These are phyloP conservation scores for Sitodiplosis mosellana DNA, from an alignment of 1,140 invertebrate species.

Conservation along the genomic window DNA sequence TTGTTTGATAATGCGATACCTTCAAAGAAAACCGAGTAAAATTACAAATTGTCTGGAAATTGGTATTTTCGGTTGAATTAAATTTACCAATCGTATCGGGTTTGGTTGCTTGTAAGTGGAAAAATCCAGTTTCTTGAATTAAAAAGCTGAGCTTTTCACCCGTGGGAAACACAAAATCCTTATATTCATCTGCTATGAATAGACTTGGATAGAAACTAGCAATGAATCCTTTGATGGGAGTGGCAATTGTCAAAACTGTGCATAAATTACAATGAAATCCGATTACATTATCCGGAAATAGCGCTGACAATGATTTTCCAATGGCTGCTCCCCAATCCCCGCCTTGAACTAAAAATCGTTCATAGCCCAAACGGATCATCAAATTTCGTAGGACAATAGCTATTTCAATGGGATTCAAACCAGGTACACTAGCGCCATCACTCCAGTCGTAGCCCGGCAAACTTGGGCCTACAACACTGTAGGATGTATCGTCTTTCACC, in stretches of 20 bases:
- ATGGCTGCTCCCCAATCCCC: conserved; percentile 66
- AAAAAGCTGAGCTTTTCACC: conserved; percentile 21
- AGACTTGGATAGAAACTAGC: conserved; percentile 30
- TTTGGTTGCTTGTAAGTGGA: conserved; percentile 73
- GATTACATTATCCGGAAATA: conserved; percentile 48
- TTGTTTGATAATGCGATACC: conserved; percentile 41
- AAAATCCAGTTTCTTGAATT: conserved; percentile 61
- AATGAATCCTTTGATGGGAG: conserved; percentile 15
- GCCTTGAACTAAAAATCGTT: conserved; percentile 61
- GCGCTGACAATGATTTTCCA: conserved; percentile 32
- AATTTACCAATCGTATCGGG: conserved; percentile 71
- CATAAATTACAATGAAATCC: conserved; percentile 46
- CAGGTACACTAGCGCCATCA: conserved; percentile 39
- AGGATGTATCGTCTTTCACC: conserved; percentile 40
- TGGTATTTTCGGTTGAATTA: conserved; percentile 12
- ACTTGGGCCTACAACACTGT: conserved; percentile 63
- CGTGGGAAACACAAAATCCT: conserved; percentile 41
- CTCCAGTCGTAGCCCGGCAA: conserved; percentile 77
- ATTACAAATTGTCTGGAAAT: conserved; percentile 1
- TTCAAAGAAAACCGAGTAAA: conserved; percentile 8
- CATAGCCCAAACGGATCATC: conserved; percentile 58
- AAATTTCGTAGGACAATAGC: conserved; percentile 60
- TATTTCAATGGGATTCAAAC: conserved; percentile 40
- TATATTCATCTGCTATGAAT: conserved; percentile 33
- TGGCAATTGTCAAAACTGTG: conserved; percentile 7